phyloP scores from a whole-genome alignment of 2,797 vertebrate species.

The Acrossocheilus fasciatus region DNA sequence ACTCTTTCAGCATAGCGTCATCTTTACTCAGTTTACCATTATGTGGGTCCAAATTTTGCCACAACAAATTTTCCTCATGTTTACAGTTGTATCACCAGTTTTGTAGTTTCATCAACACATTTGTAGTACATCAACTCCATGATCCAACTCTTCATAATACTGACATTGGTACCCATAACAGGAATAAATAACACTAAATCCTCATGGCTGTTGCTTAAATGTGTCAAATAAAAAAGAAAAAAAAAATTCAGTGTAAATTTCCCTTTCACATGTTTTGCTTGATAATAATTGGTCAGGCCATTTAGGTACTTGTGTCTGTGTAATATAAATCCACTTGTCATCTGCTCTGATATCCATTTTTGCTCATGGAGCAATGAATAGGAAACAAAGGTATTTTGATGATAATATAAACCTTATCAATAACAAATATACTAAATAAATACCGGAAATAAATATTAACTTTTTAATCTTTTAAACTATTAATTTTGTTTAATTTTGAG shows the following conservation, averaged over 20 bases:
- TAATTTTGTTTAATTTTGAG: constrained; percentile 3
- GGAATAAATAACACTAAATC: constrained; percentile 28
- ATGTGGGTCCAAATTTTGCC: neutral
- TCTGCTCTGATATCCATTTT: constrained; percentile 26
- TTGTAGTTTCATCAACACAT: constrained; percentile 4
- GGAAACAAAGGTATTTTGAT: neutral
- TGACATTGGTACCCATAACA: constrained; percentile 21
- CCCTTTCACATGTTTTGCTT: constrained; percentile 35
- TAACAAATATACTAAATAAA: neutral
- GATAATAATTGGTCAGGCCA: constrained; percentile 27
- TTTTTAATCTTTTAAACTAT: neutral
- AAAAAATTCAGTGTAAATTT: constrained; percentile 12
- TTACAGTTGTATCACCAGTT: constrained; percentile 27
- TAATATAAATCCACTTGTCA: constrained; percentile 19
- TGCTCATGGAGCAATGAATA: constrained; percentile 15
- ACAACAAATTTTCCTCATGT: neutral
- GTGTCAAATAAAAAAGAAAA: neutral
- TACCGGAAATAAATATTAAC: neutral
- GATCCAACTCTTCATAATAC: constrained; percentile 34
- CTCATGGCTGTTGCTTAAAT: constrained; percentile 16
- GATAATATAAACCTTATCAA: neutral
- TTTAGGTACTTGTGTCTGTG: constrained; percentile 19
- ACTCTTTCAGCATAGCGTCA: constrained; percentile 8
- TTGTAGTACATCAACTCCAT: neutral
- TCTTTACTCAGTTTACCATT: constrained; percentile 17